Percentiles rank a stretch among this genome's conserved stretches.
Conservation (phyloP, 2,797 vertebrate genomes). For the Eulemur mongoz region DNA sequence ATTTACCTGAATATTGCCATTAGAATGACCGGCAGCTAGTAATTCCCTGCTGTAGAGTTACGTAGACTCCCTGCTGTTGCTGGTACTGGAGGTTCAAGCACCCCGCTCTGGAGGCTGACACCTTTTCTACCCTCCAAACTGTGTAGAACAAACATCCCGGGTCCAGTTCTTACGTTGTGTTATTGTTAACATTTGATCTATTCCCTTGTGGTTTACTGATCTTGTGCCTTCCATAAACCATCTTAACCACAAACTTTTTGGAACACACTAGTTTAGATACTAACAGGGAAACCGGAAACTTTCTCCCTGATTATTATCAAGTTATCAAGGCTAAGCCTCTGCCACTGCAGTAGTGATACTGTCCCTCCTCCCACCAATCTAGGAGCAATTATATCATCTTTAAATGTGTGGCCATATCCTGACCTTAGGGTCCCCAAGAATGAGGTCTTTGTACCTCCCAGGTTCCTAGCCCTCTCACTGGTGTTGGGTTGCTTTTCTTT, state of each 20-base stretch:
- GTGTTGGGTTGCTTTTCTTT: background rate
- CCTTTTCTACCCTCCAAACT: background rate
- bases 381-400: background rate
- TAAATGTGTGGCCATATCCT: background rate
- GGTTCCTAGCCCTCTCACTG: background rate
- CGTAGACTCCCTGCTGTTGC: background rate
- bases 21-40: background rate
- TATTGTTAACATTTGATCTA: background rate
- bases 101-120: background rate
- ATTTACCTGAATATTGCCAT: background rate
- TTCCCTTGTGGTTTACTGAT: background rate
- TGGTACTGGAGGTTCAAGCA: background rate
- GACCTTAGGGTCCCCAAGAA: background rate
- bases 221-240: background rate
- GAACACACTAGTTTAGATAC: background rate
- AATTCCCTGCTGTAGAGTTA: background rate
- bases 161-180: background rate
- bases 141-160: background rate
- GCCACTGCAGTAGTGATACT: background rate
- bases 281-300: background rate
- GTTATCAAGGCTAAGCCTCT: background rate
- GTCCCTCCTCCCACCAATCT: background rate
- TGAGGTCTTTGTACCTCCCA: background rate
- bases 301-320: background rate
- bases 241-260: background rate